Base-by-base conservation (phyloP, 2,797 vertebrate species). In the Sphenodon punctatus region DNA sequence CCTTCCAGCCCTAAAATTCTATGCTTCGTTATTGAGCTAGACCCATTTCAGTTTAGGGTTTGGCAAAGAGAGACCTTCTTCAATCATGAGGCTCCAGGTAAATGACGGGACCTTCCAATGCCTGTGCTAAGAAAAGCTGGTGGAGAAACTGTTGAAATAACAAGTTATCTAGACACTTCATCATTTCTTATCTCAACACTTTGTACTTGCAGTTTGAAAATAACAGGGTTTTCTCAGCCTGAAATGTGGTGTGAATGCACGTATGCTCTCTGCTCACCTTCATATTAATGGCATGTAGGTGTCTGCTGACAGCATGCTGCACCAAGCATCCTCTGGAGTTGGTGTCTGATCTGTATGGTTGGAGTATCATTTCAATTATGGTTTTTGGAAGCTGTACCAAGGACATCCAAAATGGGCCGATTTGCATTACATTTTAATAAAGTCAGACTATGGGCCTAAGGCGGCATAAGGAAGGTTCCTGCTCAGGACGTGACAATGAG, bases 301-400 rank as follows among this genome's bases (percentile, higher is more conserved):
- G 6, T 25, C 46, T 25, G 14, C 27, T 0, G 0, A 17, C 22
- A 80, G 48, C 46, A 46, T 43, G 48, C 36, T 68, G 58, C 32
- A 55, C 43, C 2, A 3, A 27, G 53, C 48, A 74, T 43, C 19
- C 14, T 20, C 0, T 0, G 27, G 10, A n/a, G 41, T 30, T 63
- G 13, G 17, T n/a, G 30, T 63, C n/a, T 20, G 13, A n/a, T 63
- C 17, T 22, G 39, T n/a, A 14, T 43, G 46, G 58, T 32, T 69
- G 12, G 76, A 43, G 39, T 60, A 5, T n/a, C 19, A 15, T 23
- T 76, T 34, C 22, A 38, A 12, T 51, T 48, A 15, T 51, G 48
- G 51, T 13, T n/a, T n/a, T n/a, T 25, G 51, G 25, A 51, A 12
- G 39, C 10, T 39, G 11, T 16, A 5, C 27, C 41, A 32, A 27